Conservation (phyloP, 2,888 invertebrate species). For the Monoplex corrugatus region DNA sequence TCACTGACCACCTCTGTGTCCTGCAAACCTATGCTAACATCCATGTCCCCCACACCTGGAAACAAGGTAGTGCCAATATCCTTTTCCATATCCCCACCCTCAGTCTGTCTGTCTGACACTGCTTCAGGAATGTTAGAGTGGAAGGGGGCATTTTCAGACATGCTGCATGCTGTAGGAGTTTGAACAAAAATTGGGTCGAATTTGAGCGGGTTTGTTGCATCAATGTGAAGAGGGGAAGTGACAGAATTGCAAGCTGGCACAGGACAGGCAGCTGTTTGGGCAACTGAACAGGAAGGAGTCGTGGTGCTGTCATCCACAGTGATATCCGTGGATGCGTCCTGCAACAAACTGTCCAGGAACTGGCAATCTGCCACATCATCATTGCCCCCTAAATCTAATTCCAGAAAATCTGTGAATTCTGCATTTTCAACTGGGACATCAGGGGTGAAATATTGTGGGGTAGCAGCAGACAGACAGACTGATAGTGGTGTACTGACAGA, state of each 20-base stretch:
- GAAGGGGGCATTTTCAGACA: background rate
- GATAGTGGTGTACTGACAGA: background rate
- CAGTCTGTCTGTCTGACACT: background rate
- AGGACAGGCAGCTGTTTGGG: background rate
- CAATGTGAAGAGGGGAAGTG: background rate
- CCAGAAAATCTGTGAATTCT: background rate
- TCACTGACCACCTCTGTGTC: conserved; percentile 27
- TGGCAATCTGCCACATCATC: background rate
- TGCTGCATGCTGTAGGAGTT: background rate
- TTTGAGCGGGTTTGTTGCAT: background rate
- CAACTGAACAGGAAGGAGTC: background rate
- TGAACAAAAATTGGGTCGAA: background rate
- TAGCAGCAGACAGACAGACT: background rate
- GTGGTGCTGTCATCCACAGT: background rate
- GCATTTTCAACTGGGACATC: background rate
- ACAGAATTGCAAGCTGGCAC: background rate
- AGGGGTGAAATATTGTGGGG: background rate
- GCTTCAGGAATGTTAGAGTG: background rate
- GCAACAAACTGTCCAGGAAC: conserved; percentile 5
- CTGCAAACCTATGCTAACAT: background rate
- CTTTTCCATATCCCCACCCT: background rate
- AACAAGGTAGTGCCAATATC: background rate
- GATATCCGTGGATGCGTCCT: background rate
- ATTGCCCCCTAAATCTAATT: background rate
- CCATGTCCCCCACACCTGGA: conserved; percentile 30